Evolutionary conservation across 2,113 vertebrate genomes (phyloP).

Genomic region (Prolemur simus): DNA sequence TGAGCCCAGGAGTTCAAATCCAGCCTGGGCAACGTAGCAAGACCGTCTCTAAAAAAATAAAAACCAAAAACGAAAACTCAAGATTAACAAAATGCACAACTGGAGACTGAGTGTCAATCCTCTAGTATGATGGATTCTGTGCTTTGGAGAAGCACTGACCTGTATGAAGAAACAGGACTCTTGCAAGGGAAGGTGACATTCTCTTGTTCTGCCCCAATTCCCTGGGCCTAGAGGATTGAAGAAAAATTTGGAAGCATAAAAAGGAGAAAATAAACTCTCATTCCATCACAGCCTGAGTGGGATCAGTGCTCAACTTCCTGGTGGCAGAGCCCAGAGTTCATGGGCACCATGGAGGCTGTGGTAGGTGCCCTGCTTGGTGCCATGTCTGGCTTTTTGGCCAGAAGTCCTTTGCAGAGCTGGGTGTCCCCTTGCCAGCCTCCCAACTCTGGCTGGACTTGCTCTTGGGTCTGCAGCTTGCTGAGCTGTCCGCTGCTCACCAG

Average conservation of each 20-base stretch:
- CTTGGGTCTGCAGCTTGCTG: background rate
- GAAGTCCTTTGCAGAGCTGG: background rate
- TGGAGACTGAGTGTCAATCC: background rate
- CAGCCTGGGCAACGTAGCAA: background rate
- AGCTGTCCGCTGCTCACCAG: background rate
- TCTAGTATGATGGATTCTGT: background rate
- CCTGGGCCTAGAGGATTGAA: background rate
- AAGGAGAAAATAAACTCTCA: background rate
- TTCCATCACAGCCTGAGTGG: accelerated
- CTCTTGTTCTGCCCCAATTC: background rate
- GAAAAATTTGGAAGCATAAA: conserved; percentile 42
- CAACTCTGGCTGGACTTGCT: background rate
- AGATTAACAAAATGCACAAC: background rate
- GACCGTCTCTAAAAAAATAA: background rate
- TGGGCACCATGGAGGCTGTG: background rate
- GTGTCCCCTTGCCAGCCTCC: background rate
- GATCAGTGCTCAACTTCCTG: background rate
- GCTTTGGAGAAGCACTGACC: background rate
- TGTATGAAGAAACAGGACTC: background rate
- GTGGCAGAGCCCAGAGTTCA: background rate
- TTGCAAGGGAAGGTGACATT: background rate
- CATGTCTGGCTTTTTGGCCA: background rate
- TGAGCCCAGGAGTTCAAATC: background rate
- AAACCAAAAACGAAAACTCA: background rate
- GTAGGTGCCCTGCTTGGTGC: background rate